phyloP scores from a whole-genome alignment of 2,888 invertebrate species.

The Oithona nana region DNA sequence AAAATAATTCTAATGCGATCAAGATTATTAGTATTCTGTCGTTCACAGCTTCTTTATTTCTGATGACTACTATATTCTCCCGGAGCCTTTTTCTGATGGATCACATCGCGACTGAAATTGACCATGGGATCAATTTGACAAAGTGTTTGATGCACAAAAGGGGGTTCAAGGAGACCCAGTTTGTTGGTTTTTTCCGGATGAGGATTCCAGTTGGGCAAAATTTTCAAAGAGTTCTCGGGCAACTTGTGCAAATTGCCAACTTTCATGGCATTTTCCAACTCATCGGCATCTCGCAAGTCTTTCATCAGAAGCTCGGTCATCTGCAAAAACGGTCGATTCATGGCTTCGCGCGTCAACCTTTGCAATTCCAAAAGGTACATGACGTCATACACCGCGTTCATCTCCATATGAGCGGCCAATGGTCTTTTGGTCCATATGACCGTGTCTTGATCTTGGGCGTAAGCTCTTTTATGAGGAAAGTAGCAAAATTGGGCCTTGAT shows the following conservation, averaged over 20 bases:
- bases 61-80: too few species aligned
- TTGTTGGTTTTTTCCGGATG: not conserved
- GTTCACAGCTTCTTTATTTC: too few species aligned
- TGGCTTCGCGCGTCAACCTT: not conserved
- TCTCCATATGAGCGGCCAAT: not conserved
- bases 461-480: not conserved
- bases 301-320: not conserved
- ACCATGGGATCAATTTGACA: not conserved
- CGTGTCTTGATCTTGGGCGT: not conserved
- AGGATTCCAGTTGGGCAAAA: not conserved
- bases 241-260: not conserved
- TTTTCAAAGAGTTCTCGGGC: not conserved
- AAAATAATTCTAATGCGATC: too few species aligned
- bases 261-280: not conserved
- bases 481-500: not conserved
- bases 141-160: not conserved
- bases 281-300: not conserved
- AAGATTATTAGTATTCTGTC: too few species aligned
- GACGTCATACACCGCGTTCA: not conserved
- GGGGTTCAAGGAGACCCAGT: not conserved
- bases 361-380: slow-evolving; percentile 12
- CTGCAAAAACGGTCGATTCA: not conserved
- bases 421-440: not conserved
- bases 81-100: not conserved
- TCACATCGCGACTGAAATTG: not conserved